Conservation (phyloP, 1,140 invertebrate genomes). For the Philaenus spumarius region DNA sequence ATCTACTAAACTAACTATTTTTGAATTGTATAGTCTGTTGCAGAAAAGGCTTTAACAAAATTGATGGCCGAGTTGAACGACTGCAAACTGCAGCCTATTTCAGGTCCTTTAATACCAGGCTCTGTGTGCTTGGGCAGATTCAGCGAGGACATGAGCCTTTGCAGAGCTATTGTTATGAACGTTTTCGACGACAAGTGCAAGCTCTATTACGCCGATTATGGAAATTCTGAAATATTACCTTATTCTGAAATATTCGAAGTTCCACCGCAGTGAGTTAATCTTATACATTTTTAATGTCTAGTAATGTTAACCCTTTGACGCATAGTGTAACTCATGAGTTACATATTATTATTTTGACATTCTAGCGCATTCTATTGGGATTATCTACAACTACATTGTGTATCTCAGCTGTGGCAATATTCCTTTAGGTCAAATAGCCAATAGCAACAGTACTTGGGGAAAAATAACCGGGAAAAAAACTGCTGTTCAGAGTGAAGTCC, state of each 20-base stretch:
- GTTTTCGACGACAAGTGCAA: conserved; percentile 51
- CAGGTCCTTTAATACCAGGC: conserved; percentile 57
- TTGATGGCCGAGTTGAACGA: conserved; percentile 61
- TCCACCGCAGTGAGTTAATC: conserved; percentile 55
- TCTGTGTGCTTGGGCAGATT: conserved; percentile 63
- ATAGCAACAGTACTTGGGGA: no score
- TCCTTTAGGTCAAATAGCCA: no score
- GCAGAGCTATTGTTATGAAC: conserved; percentile 63
- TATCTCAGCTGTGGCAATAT: no score
- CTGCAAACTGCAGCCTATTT: conserved; percentile 42
- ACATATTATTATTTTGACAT: no score
- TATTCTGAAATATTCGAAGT: conserved; percentile 63
- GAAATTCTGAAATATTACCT: conserved; percentile 60
- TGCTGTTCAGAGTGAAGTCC: no score
- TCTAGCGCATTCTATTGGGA: no score
- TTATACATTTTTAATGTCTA: no score
- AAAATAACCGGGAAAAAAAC: no score
- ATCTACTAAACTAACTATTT: no score
- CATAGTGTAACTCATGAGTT: no score
- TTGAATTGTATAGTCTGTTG: conserved; percentile 12
- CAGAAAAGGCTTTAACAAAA: conserved; percentile 44
- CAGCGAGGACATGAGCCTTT: conserved; percentile 53
- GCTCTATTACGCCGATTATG: conserved; percentile 72
- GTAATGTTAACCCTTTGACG: no score
- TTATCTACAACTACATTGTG: no score